Evolutionary conservation across 2,888 invertebrate genomes (phyloP).

Genomic region (Cheilosia grossa): DNA sequence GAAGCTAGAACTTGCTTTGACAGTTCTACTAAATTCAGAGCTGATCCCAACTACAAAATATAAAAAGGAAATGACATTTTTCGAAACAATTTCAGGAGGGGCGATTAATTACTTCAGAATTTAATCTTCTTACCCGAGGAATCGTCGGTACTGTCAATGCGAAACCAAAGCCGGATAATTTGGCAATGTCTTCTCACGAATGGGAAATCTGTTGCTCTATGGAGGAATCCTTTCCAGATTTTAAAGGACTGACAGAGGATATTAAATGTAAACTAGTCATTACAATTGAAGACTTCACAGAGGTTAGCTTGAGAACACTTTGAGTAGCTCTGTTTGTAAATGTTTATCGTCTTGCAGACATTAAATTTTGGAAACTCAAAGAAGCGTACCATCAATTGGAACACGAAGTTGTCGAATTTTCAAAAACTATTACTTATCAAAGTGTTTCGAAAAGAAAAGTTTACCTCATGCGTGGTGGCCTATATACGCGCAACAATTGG

Average conservation of each 20-base stretch:
- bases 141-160: slow-evolving; percentile 85
- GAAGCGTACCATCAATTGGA: slow-evolving; percentile 85
- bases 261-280: slow-evolving; percentile 85
- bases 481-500: slow-evolving; percentile 92
- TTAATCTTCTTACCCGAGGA: slow-evolving; percentile 92
- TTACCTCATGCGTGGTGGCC: slow-evolving; percentile 91
- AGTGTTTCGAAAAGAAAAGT: slow-evolving; percentile 90
- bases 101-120: slow-evolving; percentile 86
- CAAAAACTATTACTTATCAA: slow-evolving; percentile 93
- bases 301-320: slow-evolving; percentile 73
- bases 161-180: slow-evolving; percentile 85
- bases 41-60: too few species aligned
- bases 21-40: too few species aligned
- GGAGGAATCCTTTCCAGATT: slow-evolving; percentile 85
- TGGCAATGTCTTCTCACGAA: slow-evolving; percentile 85
- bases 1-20: too few species aligned
- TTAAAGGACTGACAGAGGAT: slow-evolving; percentile 85
- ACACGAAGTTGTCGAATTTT: slow-evolving; percentile 87
- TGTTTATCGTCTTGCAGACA: slow-evolving; percentile 82
- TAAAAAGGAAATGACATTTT: too few species aligned
- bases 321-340: background rate
- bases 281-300: slow-evolving; percentile 85
- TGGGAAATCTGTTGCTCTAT: slow-evolving; percentile 89
- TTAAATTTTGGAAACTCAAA: slow-evolving; percentile 84
- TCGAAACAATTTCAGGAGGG: slow-evolving; percentile 81